Evolutionary conservation across 2,797 vertebrate species (phyloP).

Genomic region (Aphelocoma californica): DNA sequence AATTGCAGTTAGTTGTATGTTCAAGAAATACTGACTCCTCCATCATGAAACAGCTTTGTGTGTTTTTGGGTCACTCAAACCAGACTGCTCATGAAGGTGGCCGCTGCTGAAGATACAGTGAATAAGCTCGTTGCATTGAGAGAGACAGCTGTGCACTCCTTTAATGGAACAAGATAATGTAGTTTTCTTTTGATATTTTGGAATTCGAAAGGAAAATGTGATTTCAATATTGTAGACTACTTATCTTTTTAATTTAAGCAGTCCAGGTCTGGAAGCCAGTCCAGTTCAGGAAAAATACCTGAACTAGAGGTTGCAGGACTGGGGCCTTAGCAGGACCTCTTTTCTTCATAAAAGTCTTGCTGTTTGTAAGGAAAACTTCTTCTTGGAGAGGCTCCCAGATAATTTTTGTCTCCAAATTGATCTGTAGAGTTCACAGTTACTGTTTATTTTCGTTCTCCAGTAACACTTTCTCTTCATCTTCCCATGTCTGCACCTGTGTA

Average conservation of each 20-base stretch:
- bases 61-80: neutral
- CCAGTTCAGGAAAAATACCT: neutral
- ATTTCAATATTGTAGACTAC: neutral
- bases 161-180: neutral
- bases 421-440: neutral
- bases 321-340: neutral
- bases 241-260: neutral
- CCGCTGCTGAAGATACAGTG: neutral
- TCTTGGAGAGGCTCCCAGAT: neutral
- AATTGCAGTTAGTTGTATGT: conserved; percentile 79
- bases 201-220: neutral
- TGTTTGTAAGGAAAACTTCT: neutral
- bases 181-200: neutral
- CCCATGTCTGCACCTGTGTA: neutral
- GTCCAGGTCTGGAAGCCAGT: neutral
- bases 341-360: neutral
- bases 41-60: conserved; percentile 67
- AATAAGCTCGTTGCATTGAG: neutral
- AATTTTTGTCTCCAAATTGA: neutral
- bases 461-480: neutral
- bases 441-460: neutral
- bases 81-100: neutral
- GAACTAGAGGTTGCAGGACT: neutral
- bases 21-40: conserved; percentile 76
- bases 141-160: neutral